These are phyloP conservation scores for Villa cingulata DNA, from an alignment of 2,888 invertebrate species.

Conservation along the genomic window DNA sequence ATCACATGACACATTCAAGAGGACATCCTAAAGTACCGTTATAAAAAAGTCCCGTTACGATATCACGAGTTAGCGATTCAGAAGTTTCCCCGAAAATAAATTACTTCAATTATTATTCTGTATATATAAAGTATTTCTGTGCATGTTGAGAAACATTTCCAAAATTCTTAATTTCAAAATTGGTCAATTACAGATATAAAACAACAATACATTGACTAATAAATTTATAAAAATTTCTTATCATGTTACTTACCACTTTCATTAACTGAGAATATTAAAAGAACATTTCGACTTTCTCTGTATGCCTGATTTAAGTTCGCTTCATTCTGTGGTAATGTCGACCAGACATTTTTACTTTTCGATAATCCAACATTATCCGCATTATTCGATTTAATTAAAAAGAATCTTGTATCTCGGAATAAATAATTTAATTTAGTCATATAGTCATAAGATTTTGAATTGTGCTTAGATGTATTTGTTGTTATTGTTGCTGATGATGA, in stretches of 20 bases:
- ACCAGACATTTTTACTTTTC: conserved; percentile 94
- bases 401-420: conserved; percentile 87
- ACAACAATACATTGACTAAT: no score
- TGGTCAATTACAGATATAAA: no score
- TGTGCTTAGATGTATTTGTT: conserved; percentile 26
- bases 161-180: no score
- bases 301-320: conserved; percentile 90
- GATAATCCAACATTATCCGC: conserved; percentile 90
- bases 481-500: conserved; percentile 9
- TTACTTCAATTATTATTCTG: no score
- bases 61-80: no score
- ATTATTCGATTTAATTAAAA: conserved; percentile 95
- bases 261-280: conserved; percentile 93
- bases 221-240: neutral
- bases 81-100: no score
- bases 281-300: conserved; percentile 82
- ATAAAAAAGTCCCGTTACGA: no score
- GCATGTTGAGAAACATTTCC: no score
- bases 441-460: conserved; percentile 64
- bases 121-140: no score
- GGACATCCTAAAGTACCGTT: no score
- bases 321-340: conserved; percentile 94
- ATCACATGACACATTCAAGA: no score
- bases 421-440: conserved; percentile 83
- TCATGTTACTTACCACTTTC: conserved; percentile 62